Base-by-base conservation (phyloP, 2,113 vertebrate genomes). In the Casuarius casuarius region DNA sequence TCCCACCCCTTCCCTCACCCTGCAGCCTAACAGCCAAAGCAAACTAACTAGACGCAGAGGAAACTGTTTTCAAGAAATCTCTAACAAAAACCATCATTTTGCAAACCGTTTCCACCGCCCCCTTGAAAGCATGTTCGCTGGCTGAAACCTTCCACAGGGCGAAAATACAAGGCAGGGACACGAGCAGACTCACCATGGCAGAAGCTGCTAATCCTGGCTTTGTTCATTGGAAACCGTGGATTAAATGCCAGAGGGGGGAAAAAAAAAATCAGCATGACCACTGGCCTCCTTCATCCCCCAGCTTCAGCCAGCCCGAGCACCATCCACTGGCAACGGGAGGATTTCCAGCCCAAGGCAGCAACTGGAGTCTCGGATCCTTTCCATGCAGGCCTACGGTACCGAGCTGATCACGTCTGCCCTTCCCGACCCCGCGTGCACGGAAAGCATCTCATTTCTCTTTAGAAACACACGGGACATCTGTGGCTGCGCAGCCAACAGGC, bases 151-250 rank as follows among this genome's bases (percentile, higher is more conserved):
- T 28, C 63, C 2, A 44, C 61, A 44, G 33, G 77, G 5, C 16
- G n/a, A 62, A 46, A 81, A 72, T 14, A 25, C 75, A 31, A 61
- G 67, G 88, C 79, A 9, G n/a, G 67, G 82, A 70, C 59, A 54
- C 52, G 16, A 85, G 67, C 76, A 48, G 58, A 94, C 95, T 97
- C 89, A 95, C 95, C 95, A 19, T 22, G 80, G 92, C 75, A 90
- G 80, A 63, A 87, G 83, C 58, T 58, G 88, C 59, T 89, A 94
- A 83, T 87, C 92, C 84, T 26, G 78, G 75, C 15, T 94, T 65
- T 76, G 94, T 83, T 92, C 96, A 95, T 93, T 48, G 73, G 94
- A 88, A 94, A 74, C 15, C 6, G 66, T 48, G 84, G 84, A 67
- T 84, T 52, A 86, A 91, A 88, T 0, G 26, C 66, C 49, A 16